A percentile compares a stretch with the other conserved stretches of the same genome.
phyloP scores from a whole-genome alignment of 2,113 vertebrate species.

The Mustelus asterias region DNA sequence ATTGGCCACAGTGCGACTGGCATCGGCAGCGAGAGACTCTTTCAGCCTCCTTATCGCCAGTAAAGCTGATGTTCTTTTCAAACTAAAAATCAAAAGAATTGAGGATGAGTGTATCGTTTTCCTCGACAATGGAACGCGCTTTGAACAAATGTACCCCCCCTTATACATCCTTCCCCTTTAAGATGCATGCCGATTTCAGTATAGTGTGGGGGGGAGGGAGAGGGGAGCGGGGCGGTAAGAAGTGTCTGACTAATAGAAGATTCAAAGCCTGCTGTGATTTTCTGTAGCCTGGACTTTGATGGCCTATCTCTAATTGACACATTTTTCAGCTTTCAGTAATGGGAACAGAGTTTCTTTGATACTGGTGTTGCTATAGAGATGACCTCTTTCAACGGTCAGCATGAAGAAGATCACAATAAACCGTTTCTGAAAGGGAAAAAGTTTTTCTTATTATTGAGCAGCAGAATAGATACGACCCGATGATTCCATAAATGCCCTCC shows the following conservation, averaged over 20 bases:
- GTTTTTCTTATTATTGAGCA: background rate
- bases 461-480: background rate
- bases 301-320: background rate
- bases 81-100: background rate
- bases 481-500: background rate
- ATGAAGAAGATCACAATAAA: background rate
- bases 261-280: constrained; percentile 19
- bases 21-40: background rate
- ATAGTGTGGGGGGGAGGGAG: background rate
- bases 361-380: constrained; percentile 27
- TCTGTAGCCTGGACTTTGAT: background rate
- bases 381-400: background rate
- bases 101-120: background rate
- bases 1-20: background rate
- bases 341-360: constrained; percentile 21
- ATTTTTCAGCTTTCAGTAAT: constrained; percentile 10
- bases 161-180: background rate
- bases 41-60: background rate
- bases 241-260: background rate
- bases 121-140: background rate
- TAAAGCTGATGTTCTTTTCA: background rate
- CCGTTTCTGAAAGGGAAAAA: background rate
- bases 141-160: background rate
- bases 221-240: background rate
- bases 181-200: background rate